Base-by-base conservation (phyloP, 2,888 invertebrate species). In the Gandaritis pyraliata region DNA sequence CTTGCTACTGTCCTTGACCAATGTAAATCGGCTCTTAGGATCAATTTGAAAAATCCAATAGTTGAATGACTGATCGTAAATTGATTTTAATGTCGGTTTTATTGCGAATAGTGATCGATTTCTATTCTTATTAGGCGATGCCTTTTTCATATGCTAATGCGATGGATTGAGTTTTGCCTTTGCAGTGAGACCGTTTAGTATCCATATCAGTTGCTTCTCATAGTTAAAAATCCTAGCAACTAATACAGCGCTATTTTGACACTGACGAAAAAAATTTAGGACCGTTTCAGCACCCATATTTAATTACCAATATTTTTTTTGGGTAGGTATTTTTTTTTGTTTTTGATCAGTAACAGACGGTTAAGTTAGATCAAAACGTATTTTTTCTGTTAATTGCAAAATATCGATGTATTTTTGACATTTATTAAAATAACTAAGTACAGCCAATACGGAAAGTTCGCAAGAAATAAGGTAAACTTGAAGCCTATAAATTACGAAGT, bases 11-110 rank as follows among this genome's bases (percentile, higher is more conserved):
- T 23, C 6, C 23, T 23, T 23, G 23, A 23, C 23, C 23, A 23
- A 23, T 6, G 23, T 23, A 23, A 23, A 23, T 23, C 23, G 23
- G 3, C 23, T 23, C 33, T 33, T 51, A 51, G 29, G 52, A 43
- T 30, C 29, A 51, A 29, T 52, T 52, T 52, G 11, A 13, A 43
- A 43, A 13, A 51, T 10, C 15, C 13, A 23, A 78, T 77, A 77
- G 84, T 78, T 80, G 75, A 76, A 74, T 29, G 45, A 70, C 69
- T 68, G 81, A 78, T 82, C 87, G 78, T 88, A 88, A 88, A 90
- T 89, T 87, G 88, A 88, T 85, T 88, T 87, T 89, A 82, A 90
- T 88, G 81, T 79, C 77, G 74, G 80, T 90, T 89, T 89, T 87
- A 89, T 81, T 82, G 77, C 74, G 73, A 74, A 75, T 73, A 72